These are phyloP conservation scores for Osmoderma eremita DNA, from an alignment of 2,888 invertebrate species.

Conservation along the genomic window DNA sequence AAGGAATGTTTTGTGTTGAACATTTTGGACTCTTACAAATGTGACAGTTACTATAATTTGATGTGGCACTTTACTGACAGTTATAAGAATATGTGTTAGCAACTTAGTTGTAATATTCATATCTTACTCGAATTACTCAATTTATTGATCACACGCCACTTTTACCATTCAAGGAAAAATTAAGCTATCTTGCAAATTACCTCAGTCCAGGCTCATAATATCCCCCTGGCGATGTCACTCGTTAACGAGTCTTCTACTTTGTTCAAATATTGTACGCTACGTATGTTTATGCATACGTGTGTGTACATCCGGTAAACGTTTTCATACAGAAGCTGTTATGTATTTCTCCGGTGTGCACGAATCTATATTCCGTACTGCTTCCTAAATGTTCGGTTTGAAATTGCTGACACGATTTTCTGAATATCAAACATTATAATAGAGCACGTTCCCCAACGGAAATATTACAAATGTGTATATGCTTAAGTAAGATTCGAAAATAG, in stretches of 20 bases:
- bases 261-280: not conserved
- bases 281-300: not conserved
- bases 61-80: too few relatives aligned
- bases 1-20: too few relatives aligned
- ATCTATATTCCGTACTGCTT: conserved; percentile 47
- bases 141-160: too few relatives aligned
- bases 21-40: too few relatives aligned
- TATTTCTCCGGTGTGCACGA: conserved; percentile 9
- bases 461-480: conserved; percentile 31
- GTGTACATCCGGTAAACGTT: not conserved
- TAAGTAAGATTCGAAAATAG: conserved; percentile 33
- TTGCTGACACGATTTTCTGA: conserved; percentile 53
- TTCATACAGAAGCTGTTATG: conserved; percentile 9
- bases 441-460: conserved; percentile 48
- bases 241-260: conserved; percentile 4
- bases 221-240: not conserved
- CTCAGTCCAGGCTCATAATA: too few relatives aligned
- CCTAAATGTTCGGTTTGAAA: conserved; percentile 45
- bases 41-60: too few relatives aligned
- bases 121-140: too few relatives aligned
- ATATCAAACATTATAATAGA: conserved; percentile 54
- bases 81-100: too few relatives aligned
- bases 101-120: too few relatives aligned
- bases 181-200: too few relatives aligned
- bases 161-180: too few relatives aligned